Evolutionary conservation across 2,888 invertebrate genomes (phyloP).

Genomic region (Apoderus coryli): DNA sequence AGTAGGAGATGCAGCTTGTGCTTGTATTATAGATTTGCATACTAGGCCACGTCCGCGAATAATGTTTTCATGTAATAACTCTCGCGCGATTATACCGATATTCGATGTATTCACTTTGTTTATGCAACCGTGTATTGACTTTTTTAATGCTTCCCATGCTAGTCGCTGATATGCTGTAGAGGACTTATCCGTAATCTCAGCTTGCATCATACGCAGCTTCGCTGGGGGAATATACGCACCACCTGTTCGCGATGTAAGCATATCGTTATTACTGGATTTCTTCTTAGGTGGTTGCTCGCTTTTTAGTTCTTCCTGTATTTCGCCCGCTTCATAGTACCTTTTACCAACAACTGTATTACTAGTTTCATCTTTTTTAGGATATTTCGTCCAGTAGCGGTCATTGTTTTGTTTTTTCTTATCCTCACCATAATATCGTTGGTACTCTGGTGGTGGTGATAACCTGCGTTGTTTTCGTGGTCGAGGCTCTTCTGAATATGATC

Average conservation of each 20-base stretch:
- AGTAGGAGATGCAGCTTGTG: slow-evolving; percentile 92
- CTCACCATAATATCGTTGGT: slow-evolving; percentile 28
- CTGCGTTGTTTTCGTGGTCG: too few relatives aligned
- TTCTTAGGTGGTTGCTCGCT: slow-evolving; percentile 24
- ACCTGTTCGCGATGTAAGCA: slow-evolving; percentile 71
- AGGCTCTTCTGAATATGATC: too few relatives aligned
- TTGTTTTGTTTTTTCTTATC: slow-evolving; percentile 24
- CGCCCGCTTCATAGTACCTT: slow-evolving; percentile 17
- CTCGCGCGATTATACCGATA: slow-evolving; percentile 79
- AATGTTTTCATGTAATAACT: slow-evolving; percentile 88
- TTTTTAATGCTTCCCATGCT: slow-evolving; percentile 98
- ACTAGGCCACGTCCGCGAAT: slow-evolving; percentile 89
- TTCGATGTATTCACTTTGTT: slow-evolving; percentile 97
- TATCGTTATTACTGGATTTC: slow-evolving; percentile 42
- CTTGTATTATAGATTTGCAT: slow-evolving; percentile 87
- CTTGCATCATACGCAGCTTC: slow-evolving; percentile 87
- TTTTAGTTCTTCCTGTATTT: slow-evolving; percentile 11
- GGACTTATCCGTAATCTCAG: slow-evolving; percentile 89
- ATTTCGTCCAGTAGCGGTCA: slow-evolving; percentile 32
- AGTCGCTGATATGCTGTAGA: slow-evolving; percentile 89
- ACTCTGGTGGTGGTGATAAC: too few relatives aligned
- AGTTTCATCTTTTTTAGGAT: slow-evolving; percentile 27
- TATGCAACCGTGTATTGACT: slow-evolving; percentile 93
- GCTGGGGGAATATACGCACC: slow-evolving; percentile 99
- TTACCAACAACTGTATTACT: slow-evolving; percentile 26